phyloP scores from a whole-genome alignment of 37 sponge, comb jelly and placozoan genomes.

The Ianthella basta region DNA sequence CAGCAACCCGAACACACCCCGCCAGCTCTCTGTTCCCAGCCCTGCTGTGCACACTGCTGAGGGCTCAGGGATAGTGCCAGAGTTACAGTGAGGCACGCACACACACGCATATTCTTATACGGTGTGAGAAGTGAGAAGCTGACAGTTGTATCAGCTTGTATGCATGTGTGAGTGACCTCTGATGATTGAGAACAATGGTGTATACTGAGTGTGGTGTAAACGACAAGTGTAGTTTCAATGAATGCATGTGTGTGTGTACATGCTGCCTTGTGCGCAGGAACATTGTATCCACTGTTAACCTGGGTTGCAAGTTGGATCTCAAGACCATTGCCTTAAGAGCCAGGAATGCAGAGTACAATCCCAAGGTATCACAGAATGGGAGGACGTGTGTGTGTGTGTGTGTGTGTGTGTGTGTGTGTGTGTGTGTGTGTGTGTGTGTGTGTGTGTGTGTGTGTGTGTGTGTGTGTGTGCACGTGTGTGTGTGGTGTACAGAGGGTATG shows the following conservation, averaged over 20 bases:
- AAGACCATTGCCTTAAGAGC: constrained; percentile 97
- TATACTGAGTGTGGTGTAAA: no score
- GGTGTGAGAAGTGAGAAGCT: neutral
- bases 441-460: neutral
- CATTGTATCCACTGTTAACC: constrained; percentile 97
- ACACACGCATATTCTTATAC: neutral
- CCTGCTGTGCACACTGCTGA: constrained; percentile 51
- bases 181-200: neutral
- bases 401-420: neutral
- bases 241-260: no score
- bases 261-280: constrained; percentile 56
- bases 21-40: constrained; percentile 24
- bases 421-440: neutral
- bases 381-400: neutral
- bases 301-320: constrained; percentile 93
- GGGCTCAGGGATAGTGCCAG: constrained; percentile 75
- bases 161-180: neutral
- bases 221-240: neutral
- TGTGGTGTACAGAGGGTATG: neutral
- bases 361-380: constrained; percentile 61
- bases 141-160: neutral
- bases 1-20: constrained; percentile 38
- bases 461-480: neutral
- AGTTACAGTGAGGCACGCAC: constrained; percentile 65
- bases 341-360: constrained; percentile 99